These are phyloP conservation scores for Psophia crepitans DNA, from an alignment of 2,113 vertebrate genomes.

Conservation along the genomic window DNA sequence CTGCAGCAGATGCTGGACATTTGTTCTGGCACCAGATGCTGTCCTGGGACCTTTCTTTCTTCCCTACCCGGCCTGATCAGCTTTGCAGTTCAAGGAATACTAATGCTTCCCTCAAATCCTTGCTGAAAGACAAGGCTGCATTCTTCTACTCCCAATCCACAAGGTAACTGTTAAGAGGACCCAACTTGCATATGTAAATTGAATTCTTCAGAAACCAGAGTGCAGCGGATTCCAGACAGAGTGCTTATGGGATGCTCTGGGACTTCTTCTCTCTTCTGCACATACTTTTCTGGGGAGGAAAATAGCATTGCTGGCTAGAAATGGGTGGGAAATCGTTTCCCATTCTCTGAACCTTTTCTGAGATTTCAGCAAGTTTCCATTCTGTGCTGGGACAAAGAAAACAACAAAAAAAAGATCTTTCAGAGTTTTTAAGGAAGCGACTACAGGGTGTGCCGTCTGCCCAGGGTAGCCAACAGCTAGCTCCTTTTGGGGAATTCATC, in stretches of 20 bases:
- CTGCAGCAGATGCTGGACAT: slow-evolving; percentile 75
- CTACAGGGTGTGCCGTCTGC: background rate
- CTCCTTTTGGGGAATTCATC: background rate
- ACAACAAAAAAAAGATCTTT: background rate
- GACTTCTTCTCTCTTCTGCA: slow-evolving; percentile 18
- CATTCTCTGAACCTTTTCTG: slow-evolving; percentile 47
- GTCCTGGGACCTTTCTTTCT: slow-evolving; percentile 69
- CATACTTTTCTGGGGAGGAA: slow-evolving; percentile 50
- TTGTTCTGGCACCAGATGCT: slow-evolving; percentile 78
- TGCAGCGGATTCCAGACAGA: slow-evolving; percentile 46
- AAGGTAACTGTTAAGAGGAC: slow-evolving; percentile 59
- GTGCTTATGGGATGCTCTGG: slow-evolving; percentile 30
- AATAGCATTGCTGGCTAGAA: slow-evolving; percentile 49
- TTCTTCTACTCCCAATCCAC: slow-evolving; percentile 65
- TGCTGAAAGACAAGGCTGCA: slow-evolving; percentile 69
- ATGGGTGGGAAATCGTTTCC: slow-evolving; percentile 40
- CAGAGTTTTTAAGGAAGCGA: background rate
- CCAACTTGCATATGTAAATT: slow-evolving; percentile 62
- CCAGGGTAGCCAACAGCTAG: background rate
- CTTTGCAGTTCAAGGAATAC: slow-evolving; percentile 68
- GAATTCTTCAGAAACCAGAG: slow-evolving; percentile 62
- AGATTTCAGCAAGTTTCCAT: slow-evolving; percentile 58
- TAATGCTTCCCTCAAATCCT: slow-evolving; percentile 68
- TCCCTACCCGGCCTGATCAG: slow-evolving; percentile 41
- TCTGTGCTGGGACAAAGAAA: slow-evolving; percentile 48